These are phyloP conservation scores for Muscina levida DNA, from an alignment of 2,888 invertebrate genomes.

Conservation along the genomic window DNA sequence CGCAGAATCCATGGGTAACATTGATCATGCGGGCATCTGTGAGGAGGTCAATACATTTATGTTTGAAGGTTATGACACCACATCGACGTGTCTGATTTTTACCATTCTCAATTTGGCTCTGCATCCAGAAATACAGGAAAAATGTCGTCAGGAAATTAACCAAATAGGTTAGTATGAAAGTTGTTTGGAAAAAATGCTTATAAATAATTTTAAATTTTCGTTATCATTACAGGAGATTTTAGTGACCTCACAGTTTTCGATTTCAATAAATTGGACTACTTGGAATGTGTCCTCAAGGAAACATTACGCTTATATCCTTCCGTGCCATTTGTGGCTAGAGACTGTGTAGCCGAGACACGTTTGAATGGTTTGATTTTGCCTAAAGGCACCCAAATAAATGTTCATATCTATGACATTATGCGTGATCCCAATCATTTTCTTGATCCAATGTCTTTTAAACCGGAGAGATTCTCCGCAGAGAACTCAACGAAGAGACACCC, in stretches of 20 bases:
- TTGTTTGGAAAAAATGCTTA: neutral
- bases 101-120: constrained; percentile 81
- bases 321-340: constrained; percentile 81
- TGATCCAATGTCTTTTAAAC: constrained; percentile 83
- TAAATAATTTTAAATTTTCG: neutral
- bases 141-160: constrained; percentile 80
- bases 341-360: constrained; percentile 69
- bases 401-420: constrained; percentile 84
- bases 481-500: constrained; percentile 82
- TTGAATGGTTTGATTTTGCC: constrained; percentile 80
- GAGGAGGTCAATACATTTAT: constrained; percentile 85
- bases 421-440: constrained; percentile 84
- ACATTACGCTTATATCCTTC: constrained; percentile 82
- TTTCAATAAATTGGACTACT: constrained; percentile 77
- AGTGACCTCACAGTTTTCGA: constrained; percentile 70
- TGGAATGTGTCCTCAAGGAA: constrained; percentile 83
- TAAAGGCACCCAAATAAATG: constrained; percentile 80
- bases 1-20: constrained; percentile 81
- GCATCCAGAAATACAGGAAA: constrained; percentile 80
- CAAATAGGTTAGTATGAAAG: constrained; percentile 72
- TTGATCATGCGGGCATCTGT: constrained; percentile 81
- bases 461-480: constrained; percentile 84
- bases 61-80: constrained; percentile 85
- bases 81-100: constrained; percentile 81
- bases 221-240: constrained; percentile 63